Conservation (phyloP, 1,140 invertebrate species). For the Limonius californicus region DNA sequence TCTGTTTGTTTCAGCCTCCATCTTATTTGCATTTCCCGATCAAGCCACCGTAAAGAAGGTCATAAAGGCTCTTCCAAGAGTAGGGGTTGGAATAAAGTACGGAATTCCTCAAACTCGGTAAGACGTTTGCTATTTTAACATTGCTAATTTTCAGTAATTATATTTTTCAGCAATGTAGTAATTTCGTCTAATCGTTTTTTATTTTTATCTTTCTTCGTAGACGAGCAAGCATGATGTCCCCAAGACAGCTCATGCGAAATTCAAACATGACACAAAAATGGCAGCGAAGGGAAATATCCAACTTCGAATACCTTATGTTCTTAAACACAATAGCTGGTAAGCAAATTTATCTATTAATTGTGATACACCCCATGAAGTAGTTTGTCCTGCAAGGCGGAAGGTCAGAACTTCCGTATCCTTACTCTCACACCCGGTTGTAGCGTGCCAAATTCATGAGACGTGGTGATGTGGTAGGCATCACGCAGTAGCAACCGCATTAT, state of each 20-base stretch:
- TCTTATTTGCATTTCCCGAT: slow-evolving; percentile 97
- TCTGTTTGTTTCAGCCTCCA: slow-evolving; percentile 74
- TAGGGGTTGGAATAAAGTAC: slow-evolving; percentile 99
- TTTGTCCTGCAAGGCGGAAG: too few relatives aligned
- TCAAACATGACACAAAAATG: slow-evolving; percentile 99
- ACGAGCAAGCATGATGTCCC: slow-evolving; percentile 96
- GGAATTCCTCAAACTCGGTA: slow-evolving; percentile 95
- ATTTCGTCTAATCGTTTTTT: neutral
- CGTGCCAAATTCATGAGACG: too few relatives aligned
- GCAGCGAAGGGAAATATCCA: slow-evolving; percentile 97
- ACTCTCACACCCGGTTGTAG: too few relatives aligned
- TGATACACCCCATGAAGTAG: too few relatives aligned
- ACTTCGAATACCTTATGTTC: slow-evolving; percentile 99
- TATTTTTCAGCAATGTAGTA: neutral
- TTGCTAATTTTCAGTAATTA: too few relatives aligned
- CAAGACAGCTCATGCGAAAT: slow-evolving; percentile 94
- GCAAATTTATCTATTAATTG: slow-evolving; percentile 31
- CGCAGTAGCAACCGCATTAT: too few relatives aligned
- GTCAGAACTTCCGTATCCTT: too few relatives aligned
- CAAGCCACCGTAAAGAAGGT: slow-evolving; percentile 97
- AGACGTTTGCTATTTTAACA: too few relatives aligned
- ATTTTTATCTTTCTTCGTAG: slow-evolving; percentile 54
- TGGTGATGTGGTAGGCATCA: too few relatives aligned
- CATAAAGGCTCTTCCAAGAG: slow-evolving; percentile 93
- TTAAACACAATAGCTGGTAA: slow-evolving; percentile 97